Conservation (phyloP, 2,888 invertebrate genomes). For the Chirona hameri region DNA sequence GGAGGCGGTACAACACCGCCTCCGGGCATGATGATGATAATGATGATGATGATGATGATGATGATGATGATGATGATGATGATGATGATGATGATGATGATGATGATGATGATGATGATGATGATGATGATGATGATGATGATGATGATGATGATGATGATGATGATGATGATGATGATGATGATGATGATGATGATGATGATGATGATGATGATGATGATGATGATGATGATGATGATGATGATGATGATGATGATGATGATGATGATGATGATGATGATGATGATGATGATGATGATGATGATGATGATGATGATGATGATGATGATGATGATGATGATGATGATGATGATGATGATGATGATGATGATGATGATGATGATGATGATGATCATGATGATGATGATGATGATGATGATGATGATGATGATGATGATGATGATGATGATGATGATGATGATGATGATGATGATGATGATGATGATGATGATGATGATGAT, state of each 20-base stretch:
- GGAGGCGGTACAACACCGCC: too few relatives aligned
- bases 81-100: not conserved
- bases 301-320: not conserved
- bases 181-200: not conserved
- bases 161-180: not conserved
- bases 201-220: not conserved
- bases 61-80: not conserved
- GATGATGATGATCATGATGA: slow-evolving; percentile 23
- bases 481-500: slow-evolving; percentile 12
- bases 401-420: not conserved
- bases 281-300: not conserved
- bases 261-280: not conserved
- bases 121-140: not conserved
- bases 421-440: not conserved
- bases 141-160: not conserved
- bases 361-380: not conserved
- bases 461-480: slow-evolving; percentile 2
- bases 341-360: not conserved
- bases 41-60: not conserved
- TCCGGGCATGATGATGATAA: too few relatives aligned
- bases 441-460: not conserved
- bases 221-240: not conserved
- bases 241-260: not conserved
- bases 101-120: not conserved
- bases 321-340: not conserved